These are phyloP conservation scores for Caenorhabditis sp. DNA, from an alignment of 2,888 invertebrate species.

Conservation along the genomic window DNA sequence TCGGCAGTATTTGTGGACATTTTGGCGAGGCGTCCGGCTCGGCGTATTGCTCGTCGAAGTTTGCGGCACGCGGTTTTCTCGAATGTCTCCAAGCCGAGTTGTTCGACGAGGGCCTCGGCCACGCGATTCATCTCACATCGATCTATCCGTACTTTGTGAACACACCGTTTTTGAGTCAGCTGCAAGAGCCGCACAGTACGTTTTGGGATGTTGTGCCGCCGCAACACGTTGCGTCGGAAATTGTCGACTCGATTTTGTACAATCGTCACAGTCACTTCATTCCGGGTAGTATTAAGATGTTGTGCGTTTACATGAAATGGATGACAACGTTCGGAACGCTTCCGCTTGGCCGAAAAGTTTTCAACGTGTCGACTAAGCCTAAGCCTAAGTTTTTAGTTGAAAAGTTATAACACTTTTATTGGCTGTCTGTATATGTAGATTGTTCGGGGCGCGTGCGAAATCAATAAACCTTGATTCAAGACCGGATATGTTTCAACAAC, in stretches of 20 bases:
- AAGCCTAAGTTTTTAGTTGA: constrained; percentile 9
- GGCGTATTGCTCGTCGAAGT: constrained; percentile 47
- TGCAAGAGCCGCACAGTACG: constrained; percentile 47
- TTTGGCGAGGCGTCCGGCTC: constrained; percentile 45
- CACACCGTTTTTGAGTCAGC: constrained; percentile 26
- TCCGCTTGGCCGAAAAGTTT: constrained; percentile 25
- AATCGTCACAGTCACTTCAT: constrained; percentile 37
- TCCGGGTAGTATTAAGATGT: constrained; percentile 30
- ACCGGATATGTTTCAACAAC: background rate
- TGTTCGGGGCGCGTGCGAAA: too few species aligned
- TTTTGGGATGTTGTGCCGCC: constrained; percentile 37
- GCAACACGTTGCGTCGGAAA: constrained; percentile 23
- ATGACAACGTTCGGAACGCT: constrained; percentile 28
- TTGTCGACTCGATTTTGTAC: constrained; percentile 40
- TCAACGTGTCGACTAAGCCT: constrained; percentile 25
- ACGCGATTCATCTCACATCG: constrained; percentile 24
- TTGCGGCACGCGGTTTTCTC: constrained; percentile 41
- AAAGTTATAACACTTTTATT: background rate
- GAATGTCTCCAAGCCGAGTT: constrained; percentile 42
- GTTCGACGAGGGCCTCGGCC: constrained; percentile 17
- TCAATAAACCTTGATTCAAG: constrained; percentile 5
- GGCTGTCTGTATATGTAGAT: too few species aligned
- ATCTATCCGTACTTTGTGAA: constrained; percentile 46
- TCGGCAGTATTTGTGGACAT: constrained; percentile 46
- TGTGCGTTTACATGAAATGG: constrained; percentile 41